Base-by-base conservation (phyloP, 2,797 vertebrate species). In the Dendrocincla tyrannina region DNA sequence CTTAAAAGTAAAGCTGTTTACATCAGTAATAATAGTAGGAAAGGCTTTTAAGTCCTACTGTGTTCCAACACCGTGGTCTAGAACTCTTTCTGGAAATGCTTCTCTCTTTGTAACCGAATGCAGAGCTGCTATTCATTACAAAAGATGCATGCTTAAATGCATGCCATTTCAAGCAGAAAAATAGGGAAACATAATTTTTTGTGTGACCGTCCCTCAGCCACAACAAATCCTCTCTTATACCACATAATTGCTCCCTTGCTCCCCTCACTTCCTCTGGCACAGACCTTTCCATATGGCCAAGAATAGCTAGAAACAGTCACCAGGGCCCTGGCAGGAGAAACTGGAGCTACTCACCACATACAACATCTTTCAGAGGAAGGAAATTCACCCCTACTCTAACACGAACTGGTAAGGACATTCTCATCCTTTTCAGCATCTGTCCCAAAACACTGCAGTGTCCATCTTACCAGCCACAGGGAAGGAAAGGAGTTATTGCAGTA, bases 91-190 rank as follows among this genome's bases (percentile, higher is more conserved):
- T 88, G 85, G 75, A 88, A 95, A 69, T 66, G 35, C 8, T 92
- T 64, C 50, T 83, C 13, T 42, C 75, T 74, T 88, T 76, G 87
- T 86, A 89, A 32, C 35, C 6, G 0, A 85, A 63, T 23, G 66
- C 50, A 84, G 85, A 88, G 75, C 78, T 94, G 78, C 68, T 91
- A 85, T 81, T 92, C 91, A 88, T 93, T 88, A 95, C 25, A 66
- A 63, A 87, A 89, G 88, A 72, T 17, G 32, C 64, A 80, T 50
- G 49, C 78, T 70, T 88, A 88, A 89, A 96, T 44, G 22, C 62
- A 87, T 76, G 55, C 20, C 22, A 78, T 89, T 93, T 91, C 68
- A 78, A 95, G 80, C 27, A 92, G 82, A 89, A 93, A 92, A 91
- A 84, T 47, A 58, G 18, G 55, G 91, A 91, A 91, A 81, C 28